Percentiles rank a stretch among this genome's conserved stretches.
phyloP scores from a whole-genome alignment of 2,888 invertebrate genomes.

The Diarsia rubi region DNA sequence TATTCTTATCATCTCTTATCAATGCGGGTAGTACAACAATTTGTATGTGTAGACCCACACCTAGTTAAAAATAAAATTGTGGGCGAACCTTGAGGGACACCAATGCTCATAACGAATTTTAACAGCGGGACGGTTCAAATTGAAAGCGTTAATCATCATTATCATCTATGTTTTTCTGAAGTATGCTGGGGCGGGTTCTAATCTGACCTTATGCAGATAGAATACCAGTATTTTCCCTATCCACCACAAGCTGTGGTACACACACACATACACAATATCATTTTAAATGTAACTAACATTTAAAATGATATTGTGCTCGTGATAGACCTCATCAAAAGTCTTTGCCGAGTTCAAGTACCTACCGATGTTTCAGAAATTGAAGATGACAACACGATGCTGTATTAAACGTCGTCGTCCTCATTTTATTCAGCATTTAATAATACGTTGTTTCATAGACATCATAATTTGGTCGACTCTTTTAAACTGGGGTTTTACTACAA shows the following conservation, averaged over 20 bases:
- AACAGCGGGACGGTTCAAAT: background rate
- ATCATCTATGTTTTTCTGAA: background rate
- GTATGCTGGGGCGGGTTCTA: too few species aligned
- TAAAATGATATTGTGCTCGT: background rate
- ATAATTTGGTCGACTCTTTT: background rate
- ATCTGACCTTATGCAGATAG: too few species aligned
- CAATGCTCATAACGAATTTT: background rate
- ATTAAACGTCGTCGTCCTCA: background rate
- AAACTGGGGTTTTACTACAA: background rate
- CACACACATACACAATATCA: too few species aligned
- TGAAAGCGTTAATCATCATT: background rate
- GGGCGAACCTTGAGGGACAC: constrained; percentile 35
- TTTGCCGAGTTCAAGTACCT: background rate
- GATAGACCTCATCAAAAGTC: background rate
- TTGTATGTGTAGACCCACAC: background rate
- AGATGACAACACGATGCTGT: background rate
- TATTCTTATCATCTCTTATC: constrained; percentile 1
- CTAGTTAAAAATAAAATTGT: constrained; percentile 3
- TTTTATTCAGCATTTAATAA: background rate
- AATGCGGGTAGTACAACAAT: background rate
- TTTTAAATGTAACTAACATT: too few species aligned
- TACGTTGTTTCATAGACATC: background rate
- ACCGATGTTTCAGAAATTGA: background rate
- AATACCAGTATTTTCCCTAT: too few species aligned
- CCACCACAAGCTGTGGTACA: too few species aligned